Percentiles rank a stretch among this genome's conserved stretches.
Evolutionary conservation across 1,140 invertebrate species (phyloP).

Genomic region (Papilio machaon): DNA sequence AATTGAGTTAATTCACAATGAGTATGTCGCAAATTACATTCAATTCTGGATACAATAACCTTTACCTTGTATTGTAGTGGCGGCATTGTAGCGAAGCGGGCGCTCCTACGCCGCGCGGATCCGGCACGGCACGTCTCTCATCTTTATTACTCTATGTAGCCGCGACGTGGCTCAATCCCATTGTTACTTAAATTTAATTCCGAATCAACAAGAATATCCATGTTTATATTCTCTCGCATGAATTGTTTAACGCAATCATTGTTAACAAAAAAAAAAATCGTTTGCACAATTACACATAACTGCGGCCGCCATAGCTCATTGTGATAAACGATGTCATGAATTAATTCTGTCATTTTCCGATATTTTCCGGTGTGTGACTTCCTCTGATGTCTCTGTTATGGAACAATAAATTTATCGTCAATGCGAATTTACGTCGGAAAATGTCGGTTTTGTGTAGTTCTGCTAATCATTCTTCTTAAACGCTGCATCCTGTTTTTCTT

Average conservation of each 20-base stretch:
- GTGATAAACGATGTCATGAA: conserved; percentile 25
- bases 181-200: neutral
- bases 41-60: conserved; percentile 70
- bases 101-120: conserved; percentile 30
- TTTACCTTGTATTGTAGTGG: conserved; percentile 73
- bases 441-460: conserved; percentile 57
- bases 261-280: neutral
- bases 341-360: conserved; percentile 33
- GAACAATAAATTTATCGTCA: conserved; percentile 48
- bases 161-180: conserved; percentile 26
- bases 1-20: conserved; percentile 56
- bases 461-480: conserved; percentile 63
- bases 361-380: conserved; percentile 53
- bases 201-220: conserved; percentile 10
- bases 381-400: conserved; percentile 52
- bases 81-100: conserved; percentile 42
- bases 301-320: conserved; percentile 2
- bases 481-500: conserved; percentile 63
- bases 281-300: conserved; percentile 19
- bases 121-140: conserved; percentile 47
- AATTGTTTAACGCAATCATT: conserved; percentile 7
- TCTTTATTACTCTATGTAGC: conserved; percentile 50
- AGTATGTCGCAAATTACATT: conserved; percentile 57
- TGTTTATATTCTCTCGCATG: neutral
- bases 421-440: conserved; percentile 53